These are phyloP conservation scores for Autographa pulchrina DNA, from an alignment of 2,888 invertebrate genomes.

Conservation along the genomic window DNA sequence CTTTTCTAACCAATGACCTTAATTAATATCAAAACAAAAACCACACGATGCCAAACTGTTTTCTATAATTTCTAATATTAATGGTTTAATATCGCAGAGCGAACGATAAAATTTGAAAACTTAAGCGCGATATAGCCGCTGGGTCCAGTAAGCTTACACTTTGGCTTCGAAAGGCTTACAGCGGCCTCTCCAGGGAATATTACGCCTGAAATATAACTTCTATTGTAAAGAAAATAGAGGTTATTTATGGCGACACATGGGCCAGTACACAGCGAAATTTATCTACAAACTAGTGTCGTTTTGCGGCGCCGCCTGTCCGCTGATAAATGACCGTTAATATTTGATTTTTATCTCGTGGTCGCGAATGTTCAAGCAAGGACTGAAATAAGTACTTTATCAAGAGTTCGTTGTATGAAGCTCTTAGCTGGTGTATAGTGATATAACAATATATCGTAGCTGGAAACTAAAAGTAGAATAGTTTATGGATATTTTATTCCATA, in stretches of 20 bases:
- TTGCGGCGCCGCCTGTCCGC: slow-evolving; percentile 9
- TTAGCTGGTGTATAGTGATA: background rate
- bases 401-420: background rate
- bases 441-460: too few relatives aligned
- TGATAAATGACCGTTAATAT: slow-evolving; percentile 53
- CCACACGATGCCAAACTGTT: background rate
- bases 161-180: slow-evolving; percentile 49
- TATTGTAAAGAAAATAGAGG: slow-evolving; percentile 70
- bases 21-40: too few relatives aligned
- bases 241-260: slow-evolving; percentile 69
- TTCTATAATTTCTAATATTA: background rate
- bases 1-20: background rate
- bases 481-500: too few relatives aligned
- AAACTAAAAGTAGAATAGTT: too few relatives aligned
- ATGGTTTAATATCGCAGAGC: slow-evolving; percentile 15
- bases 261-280: slow-evolving; percentile 49
- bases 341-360: slow-evolving; percentile 33
- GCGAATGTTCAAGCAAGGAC: background rate
- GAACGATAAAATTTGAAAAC: slow-evolving; percentile 35
- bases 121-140: slow-evolving; percentile 21
- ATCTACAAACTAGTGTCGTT: slow-evolving; percentile 49
- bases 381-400: background rate
- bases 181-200: slow-evolving; percentile 54
- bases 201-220: slow-evolving; percentile 70
- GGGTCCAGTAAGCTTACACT: slow-evolving; percentile 44